Conservation (phyloP, 2,797 vertebrate genomes). For the Siniperca scherzeri region DNA sequence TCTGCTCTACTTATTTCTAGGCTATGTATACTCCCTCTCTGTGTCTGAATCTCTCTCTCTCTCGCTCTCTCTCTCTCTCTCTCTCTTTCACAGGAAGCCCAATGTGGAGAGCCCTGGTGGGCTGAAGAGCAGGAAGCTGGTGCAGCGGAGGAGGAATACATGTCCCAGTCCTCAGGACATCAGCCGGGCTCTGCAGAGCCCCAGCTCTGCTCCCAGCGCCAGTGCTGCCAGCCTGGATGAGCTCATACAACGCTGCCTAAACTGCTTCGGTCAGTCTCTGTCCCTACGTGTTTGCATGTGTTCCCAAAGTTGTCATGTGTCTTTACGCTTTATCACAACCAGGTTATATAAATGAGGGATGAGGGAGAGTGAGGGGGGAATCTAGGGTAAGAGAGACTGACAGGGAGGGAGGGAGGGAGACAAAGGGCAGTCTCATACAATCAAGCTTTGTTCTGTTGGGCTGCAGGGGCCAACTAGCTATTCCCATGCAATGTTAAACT, state of each 20-base stretch:
- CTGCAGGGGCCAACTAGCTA: constrained; percentile 59
- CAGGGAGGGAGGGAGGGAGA: constrained; percentile 43
- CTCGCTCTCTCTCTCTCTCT: constrained; percentile 15
- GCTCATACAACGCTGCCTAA: constrained; percentile 91
- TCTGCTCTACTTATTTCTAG: constrained; percentile 59
- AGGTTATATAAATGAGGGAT: constrained; percentile 77
- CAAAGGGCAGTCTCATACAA: constrained; percentile 76
- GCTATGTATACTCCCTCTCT: constrained; percentile 34
- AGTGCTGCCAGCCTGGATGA: constrained; percentile 90
- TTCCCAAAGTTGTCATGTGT: constrained; percentile 63
- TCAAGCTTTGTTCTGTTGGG: constrained; percentile 76
- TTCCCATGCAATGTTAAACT: constrained; percentile 61
- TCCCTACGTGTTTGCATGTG: constrained; percentile 25
- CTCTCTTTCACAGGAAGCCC: constrained; percentile 84
- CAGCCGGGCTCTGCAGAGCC: constrained; percentile 88
- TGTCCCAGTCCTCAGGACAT: constrained; percentile 93
- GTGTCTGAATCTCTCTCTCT: constrained; percentile 8
- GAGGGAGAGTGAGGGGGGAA: constrained; percentile 41
- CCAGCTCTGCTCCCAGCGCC: constrained; percentile 80
- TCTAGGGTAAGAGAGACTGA: constrained; percentile 52
- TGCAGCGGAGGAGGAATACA: constrained; percentile 89
- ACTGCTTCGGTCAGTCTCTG: constrained; percentile 88
- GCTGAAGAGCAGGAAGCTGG: constrained; percentile 75
- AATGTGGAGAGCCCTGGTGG: constrained; percentile 78
- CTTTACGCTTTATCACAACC: constrained; percentile 61